phyloP scores from a whole-genome alignment of 1,140 invertebrate genomes.

The Drosophila busckii region DNA sequence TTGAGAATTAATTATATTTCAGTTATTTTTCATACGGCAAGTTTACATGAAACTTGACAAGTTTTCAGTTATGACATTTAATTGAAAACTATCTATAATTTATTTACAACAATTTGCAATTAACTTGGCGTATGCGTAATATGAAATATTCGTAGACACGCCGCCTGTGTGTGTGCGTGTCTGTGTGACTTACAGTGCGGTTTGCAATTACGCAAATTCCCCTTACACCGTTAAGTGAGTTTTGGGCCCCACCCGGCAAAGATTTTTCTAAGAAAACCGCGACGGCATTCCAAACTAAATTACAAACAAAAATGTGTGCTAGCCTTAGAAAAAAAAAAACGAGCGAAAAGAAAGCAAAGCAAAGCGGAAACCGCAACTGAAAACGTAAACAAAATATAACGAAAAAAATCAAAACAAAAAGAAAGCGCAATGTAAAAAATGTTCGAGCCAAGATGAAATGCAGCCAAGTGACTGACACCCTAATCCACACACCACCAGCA shows the following conservation, averaged over 20 bases:
- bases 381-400: conserved; percentile 57
- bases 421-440: no score
- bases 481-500: not conserved
- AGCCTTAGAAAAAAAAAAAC: conserved; percentile 71
- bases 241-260: conserved; percentile 51
- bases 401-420: not conserved
- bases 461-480: not conserved
- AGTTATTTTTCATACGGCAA: no score
- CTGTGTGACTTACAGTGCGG: no score
- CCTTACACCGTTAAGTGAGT: conserved; percentile 34
- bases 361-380: conserved; percentile 64
- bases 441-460: not conserved
- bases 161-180: no score
- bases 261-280: conserved; percentile 70
- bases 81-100: no score
- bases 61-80: no score
- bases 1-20: no score
- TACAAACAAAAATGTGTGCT: conserved; percentile 74
- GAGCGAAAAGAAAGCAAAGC: conserved; percentile 48
- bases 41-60: no score
- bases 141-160: no score
- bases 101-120: no score
- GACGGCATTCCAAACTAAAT: conserved; percentile 69
- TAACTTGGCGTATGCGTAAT: no score
- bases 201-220: conserved; percentile 51